A percentile compares a stretch with the other conserved stretches of the same genome.
Conservation (phyloP, 2,113 vertebrate genomes). For the Aegithalos caudatus region DNA sequence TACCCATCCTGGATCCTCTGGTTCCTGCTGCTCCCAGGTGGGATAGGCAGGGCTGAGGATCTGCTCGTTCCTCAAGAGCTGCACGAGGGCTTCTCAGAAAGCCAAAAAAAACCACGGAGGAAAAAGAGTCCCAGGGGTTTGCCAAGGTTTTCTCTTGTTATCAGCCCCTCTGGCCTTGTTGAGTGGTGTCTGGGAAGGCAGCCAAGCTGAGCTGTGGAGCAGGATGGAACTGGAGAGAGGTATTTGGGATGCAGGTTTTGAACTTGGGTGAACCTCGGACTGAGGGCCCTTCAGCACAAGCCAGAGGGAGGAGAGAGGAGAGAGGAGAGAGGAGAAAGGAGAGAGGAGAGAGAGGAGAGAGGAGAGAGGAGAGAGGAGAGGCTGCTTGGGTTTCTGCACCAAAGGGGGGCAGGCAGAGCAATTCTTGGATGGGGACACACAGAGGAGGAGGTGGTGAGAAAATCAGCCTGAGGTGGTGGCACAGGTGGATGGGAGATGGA, state of each 20-base stretch:
- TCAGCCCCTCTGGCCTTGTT: background rate
- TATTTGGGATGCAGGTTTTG: background rate
- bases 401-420: background rate
- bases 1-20: background rate
- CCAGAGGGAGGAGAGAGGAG: background rate
- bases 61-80: background rate
- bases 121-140: background rate
- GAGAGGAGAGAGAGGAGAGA: background rate
- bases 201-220: background rate
- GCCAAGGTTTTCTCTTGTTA: background rate
- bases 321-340: too few relatives aligned
- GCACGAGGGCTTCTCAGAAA: background rate
- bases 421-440: background rate
- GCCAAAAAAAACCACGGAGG: background rate
- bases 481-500: background rate
- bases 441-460: background rate
- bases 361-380: background rate
- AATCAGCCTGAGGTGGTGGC: background rate
- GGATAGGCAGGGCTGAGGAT: background rate
- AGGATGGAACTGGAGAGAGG: background rate
- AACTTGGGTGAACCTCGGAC: background rate
- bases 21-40: background rate
- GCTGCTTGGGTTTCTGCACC: background rate
- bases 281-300: background rate
- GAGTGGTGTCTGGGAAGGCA: conserved; percentile 27